A percentile compares a stretch with the other conserved stretches of the same genome.
phyloP scores from a whole-genome alignment of 2,888 invertebrate genomes.

The Apantesis nais region DNA sequence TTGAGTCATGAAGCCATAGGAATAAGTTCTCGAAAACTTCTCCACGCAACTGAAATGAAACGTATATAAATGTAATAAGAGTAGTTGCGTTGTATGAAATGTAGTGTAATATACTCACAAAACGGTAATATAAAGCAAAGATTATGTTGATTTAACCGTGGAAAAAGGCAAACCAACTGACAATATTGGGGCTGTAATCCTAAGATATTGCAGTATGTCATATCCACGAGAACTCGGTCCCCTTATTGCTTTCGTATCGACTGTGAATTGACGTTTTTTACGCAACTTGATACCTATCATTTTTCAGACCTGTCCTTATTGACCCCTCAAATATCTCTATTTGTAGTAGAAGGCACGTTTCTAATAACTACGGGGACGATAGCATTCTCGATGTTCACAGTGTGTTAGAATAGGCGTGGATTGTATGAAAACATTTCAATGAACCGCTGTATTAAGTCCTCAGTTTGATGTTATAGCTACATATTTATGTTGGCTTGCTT shows the following conservation, averaged over 20 bases:
- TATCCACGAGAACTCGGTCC: conserved; percentile 58
- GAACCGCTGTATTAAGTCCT: conserved; percentile 9
- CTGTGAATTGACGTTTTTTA: conserved; percentile 56
- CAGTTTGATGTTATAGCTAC: conserved; percentile 28
- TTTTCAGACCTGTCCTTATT: conserved; percentile 47
- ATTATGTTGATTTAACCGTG: conserved; percentile 73
- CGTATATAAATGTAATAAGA: conserved; percentile 27
- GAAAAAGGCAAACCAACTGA: conserved; percentile 68
- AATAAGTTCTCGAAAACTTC: conserved; percentile 74
- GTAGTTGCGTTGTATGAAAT: conserved; percentile 41
- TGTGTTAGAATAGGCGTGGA: conserved; percentile 34
- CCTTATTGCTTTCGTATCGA: conserved; percentile 67
- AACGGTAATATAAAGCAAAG: conserved; percentile 67
- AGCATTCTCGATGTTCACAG: conserved; percentile 26
- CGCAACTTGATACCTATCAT: conserved; percentile 41
- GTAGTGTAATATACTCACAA: conserved; percentile 49
- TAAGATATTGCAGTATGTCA: conserved; percentile 76
- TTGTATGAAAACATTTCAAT: conserved; percentile 18
- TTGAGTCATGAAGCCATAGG: conserved; percentile 82
- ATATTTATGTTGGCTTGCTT: conserved; percentile 47
- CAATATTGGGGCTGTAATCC: conserved; percentile 81
- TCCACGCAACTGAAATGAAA: conserved; percentile 73
- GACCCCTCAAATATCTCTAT: conserved; percentile 45
- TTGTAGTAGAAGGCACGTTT: conserved; percentile 49
- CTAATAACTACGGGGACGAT: conserved; percentile 38